Conservation (phyloP, 2,113 vertebrate genomes). For the Malurus elegans region DNA sequence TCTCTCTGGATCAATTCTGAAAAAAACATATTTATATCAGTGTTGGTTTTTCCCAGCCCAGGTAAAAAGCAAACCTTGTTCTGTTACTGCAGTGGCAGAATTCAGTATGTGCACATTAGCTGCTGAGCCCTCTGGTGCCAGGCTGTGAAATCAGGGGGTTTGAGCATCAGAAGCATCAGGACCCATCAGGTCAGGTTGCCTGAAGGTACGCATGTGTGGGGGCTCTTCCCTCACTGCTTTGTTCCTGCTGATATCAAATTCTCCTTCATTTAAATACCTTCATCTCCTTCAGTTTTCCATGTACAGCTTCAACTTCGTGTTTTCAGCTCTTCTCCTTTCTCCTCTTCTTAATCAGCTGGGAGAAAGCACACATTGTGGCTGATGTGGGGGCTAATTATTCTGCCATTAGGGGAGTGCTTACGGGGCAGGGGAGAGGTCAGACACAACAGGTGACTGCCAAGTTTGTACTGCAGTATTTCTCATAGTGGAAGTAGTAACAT, state of each 20-base stretch:
- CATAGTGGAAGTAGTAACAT: not conserved
- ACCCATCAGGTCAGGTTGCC: not conserved
- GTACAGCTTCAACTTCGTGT: not conserved
- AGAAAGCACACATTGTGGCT: not conserved
- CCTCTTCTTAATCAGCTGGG: not conserved
- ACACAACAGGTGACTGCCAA: not conserved
- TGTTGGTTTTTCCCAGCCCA: not conserved
- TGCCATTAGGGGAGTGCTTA: not conserved
- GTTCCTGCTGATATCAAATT: not conserved
- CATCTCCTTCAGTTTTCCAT: not conserved
- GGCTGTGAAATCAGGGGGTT: not conserved
- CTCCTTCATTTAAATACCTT: not conserved
- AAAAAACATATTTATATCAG: not conserved
- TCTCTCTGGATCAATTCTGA: not conserved
- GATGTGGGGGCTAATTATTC: not conserved
- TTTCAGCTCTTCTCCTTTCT: not conserved
- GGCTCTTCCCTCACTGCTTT: not conserved
- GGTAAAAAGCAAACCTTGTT: not conserved
- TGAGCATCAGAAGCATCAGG: not conserved
- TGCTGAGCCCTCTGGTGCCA: not conserved
- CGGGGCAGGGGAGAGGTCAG: not conserved
- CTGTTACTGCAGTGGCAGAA: not conserved
- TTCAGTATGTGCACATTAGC: not conserved
- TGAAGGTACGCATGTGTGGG: accelerated
- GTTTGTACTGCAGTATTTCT: not conserved